Base-by-base conservation (phyloP, 2,888 invertebrate genomes). In the Trichopria drosophilae region DNA sequence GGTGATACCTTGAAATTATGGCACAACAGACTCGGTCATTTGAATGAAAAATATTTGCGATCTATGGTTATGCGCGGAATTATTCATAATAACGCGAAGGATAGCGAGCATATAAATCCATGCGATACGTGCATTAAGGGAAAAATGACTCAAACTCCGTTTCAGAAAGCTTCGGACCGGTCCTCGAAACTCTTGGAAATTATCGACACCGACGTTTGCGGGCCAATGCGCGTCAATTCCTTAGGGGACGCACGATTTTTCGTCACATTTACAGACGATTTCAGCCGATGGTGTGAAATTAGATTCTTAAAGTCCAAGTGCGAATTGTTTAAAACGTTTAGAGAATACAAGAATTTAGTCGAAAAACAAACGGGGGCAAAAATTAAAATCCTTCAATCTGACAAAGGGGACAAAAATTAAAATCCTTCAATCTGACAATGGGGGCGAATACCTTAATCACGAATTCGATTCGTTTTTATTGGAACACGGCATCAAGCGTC, bases 181-280 rank as follows among this genome's bases (percentile, higher is more conserved):
- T 32, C 6, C 12, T n/a, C 9, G 19, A 20, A 31, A 6, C 9
- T n/a, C n/a, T 12, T 45, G 44, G 10, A 32, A 15, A n/a, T 39
- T n/a, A n/a, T 65, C 6, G 61, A 64, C 24, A 48, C 59, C 3
- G 63, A 59, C 39, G 55, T 64, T 3, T 58, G 57, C 32, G 62
- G 63, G 4, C 63, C 60, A 1, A 55, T 56, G 46, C 22, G 53
- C n/a, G 31, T 36, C 4, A 20, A 28, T 16, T 60, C 58, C 4
- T 22, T 28, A 16, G 55, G 56, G 24, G 35, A 51, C n/a, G 26
- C 50, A 6, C 55, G 35, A 31, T 65, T 60, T 50, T 57, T 62
- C 15, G 40, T 61, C 4, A 58, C 58, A 6, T 64, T 64, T 23
- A 60, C 61, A 9, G 62, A 65, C 37, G 61, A 65, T 35, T 29